Evolutionary conservation across 1,140 invertebrate genomes (phyloP), one percentile per base, ranked within the genome.

Genomic region (Anastrepha ludens): DNA sequence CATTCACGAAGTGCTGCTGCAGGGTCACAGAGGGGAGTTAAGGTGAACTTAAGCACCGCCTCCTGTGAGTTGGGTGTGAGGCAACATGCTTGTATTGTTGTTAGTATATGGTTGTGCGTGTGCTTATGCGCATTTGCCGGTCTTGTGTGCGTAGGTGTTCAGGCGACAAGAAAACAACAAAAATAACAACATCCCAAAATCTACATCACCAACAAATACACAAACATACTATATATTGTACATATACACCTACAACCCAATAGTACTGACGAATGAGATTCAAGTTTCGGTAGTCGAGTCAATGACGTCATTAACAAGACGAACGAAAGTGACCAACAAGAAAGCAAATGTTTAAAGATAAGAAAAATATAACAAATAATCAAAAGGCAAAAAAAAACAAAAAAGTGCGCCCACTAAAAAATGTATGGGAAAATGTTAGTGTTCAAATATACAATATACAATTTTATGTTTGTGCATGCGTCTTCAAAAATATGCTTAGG

Each of bases 11-110:
- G 39, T 74, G 67, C 41, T 74, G 11, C 15, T 44, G 17, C 41
- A 74, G 15, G 29, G 67, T 6, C 41, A 44, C 29, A 29, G 67
- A 44, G 39, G 7, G 13, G 15, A 15, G 17, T 81, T n/a, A 81
- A 81, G 74, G 47, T 81, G 74, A 20, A 81, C 74, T 15, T 81
- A 81, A 81, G 74, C 74, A 47, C 74, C 74, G 74, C 74, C 74
- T 81, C 17, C 74, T 20, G 74, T n/a, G 47, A n/a, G 44, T 17
- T 81, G 74, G 3, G 70, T 81, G 44, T 9, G 55, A 81, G 74
- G 15, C 17, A 81, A 55, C 29, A 20, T 70, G n/a, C 41, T 9
- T 2, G 2, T 7, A 81, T 67, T 67, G 64, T 67, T 55, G 67
- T 44, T 78, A 8, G 44, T 81, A 17, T 55, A 4, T 15, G 47